Conservation (phyloP, 2,888 invertebrate species). For the Tiphia femorata region DNA sequence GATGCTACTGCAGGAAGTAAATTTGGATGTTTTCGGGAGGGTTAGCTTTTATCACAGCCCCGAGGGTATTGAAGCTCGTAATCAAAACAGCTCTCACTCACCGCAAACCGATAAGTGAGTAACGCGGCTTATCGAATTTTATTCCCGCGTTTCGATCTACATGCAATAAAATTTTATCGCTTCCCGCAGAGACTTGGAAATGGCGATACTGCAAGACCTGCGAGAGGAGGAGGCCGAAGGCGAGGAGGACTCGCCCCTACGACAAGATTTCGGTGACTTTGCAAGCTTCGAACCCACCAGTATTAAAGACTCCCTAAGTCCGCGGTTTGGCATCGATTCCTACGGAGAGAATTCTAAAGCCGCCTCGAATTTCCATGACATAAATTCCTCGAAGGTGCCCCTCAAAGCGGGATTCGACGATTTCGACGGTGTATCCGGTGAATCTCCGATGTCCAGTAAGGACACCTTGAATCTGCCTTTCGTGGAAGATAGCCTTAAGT, state of each 20-base stretch:
- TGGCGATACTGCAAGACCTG: slow-evolving; percentile 54
- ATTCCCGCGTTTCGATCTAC: not conserved
- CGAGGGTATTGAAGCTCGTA: slow-evolving; percentile 72
- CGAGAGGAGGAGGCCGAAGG: slow-evolving; percentile 58
- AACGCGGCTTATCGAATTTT: not conserved
- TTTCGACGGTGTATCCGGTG: slow-evolving; percentile 62
- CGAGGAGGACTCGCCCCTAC: slow-evolving; percentile 58
- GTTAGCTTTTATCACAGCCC: slow-evolving; percentile 77
- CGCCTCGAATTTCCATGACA: slow-evolving; percentile 50
- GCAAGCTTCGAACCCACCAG: slow-evolving; percentile 59
- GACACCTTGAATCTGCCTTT: slow-evolving; percentile 62
- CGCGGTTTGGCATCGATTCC: slow-evolving; percentile 50
- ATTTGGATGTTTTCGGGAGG: slow-evolving; percentile 72
- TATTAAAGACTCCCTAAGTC: slow-evolving; percentile 55
- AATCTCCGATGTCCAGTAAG: slow-evolving; percentile 60
- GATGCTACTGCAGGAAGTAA: slow-evolving; percentile 78
- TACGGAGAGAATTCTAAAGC: slow-evolving; percentile 52
- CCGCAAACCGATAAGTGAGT: slow-evolving; percentile 58
- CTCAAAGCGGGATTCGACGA: slow-evolving; percentile 65
- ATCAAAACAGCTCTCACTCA: slow-evolving; percentile 58
- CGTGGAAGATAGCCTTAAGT: slow-evolving; percentile 61
- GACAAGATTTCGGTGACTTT: slow-evolving; percentile 60
- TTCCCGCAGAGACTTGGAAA: slow-evolving; percentile 57
- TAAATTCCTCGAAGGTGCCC: slow-evolving; percentile 60
- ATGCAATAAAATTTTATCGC: too few species aligned